Percentiles rank a stretch among this genome's conserved stretches.
Conservation (phyloP, 2,888 invertebrate species). For the Conistra vaccinii region DNA sequence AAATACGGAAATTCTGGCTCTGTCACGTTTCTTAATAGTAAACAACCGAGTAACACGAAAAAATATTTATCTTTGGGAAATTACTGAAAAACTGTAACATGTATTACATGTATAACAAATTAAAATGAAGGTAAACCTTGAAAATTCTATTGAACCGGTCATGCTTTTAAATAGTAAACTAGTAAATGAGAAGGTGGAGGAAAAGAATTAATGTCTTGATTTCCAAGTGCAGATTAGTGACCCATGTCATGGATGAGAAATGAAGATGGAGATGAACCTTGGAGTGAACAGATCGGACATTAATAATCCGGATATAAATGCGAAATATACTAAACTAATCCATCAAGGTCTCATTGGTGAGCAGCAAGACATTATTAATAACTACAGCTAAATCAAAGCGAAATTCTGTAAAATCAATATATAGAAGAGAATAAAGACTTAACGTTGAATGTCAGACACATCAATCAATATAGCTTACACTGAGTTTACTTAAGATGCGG, state of each 20-base stretch:
- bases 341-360: slow-evolving; percentile 8
- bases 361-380: slow-evolving; percentile 1
- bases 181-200: slow-evolving; percentile 28
- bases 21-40: slow-evolving; percentile 34
- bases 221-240: slow-evolving; percentile 47
- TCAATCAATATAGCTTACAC: slow-evolving; percentile 34
- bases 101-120: slow-evolving; percentile 16
- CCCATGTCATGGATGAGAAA: slow-evolving; percentile 41
- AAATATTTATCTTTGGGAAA: slow-evolving; percentile 18
- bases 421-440: not conserved
- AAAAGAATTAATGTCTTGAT: slow-evolving; percentile 39
- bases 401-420: slow-evolving; percentile 6
- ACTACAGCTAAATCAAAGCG: not conserved
- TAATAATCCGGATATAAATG: slow-evolving; percentile 34
- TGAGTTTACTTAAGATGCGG: slow-evolving; percentile 27
- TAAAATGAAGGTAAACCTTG: slow-evolving; percentile 15
- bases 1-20: slow-evolving; percentile 11
- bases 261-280: slow-evolving; percentile 49
- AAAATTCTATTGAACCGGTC: not conserved
- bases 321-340: slow-evolving; percentile 30
- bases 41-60: slow-evolving; percentile 33
- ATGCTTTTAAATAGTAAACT: slow-evolving; percentile 16
- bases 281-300: slow-evolving; percentile 34
- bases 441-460: slow-evolving; percentile 15
- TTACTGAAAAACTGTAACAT: slow-evolving; percentile 24